Conservation (phyloP, 2,888 invertebrate genomes). For the Yponomeuta evonymella region DNA sequence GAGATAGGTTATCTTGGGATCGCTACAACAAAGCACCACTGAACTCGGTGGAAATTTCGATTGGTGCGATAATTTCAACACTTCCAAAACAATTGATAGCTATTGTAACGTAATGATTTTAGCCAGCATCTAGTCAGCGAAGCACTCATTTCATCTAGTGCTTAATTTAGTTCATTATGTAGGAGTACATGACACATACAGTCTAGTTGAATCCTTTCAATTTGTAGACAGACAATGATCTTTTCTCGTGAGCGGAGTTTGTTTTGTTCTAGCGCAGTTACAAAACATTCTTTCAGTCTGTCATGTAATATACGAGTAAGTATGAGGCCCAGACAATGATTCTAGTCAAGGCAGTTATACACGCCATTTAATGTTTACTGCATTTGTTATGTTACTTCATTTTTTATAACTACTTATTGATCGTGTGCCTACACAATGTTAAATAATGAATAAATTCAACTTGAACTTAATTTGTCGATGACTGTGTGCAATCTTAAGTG, state of each 20-base stretch:
- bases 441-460: too few species aligned
- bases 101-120: too few species aligned
- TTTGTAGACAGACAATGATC: constrained; percentile 7
- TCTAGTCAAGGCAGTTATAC: neutral
- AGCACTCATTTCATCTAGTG: neutral
- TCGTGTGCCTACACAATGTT: neutral
- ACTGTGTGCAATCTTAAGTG: too few species aligned
- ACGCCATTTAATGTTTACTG: neutral
- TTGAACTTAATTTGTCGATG: too few species aligned
- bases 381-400: neutral
- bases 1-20: too few species aligned
- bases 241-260: neutral
- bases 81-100: too few species aligned
- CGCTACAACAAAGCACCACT: too few species aligned
- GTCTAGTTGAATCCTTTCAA: constrained; percentile 2
- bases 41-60: too few species aligned
- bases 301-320: neutral
- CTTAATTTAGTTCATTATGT: neutral
- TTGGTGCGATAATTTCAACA: too few species aligned
- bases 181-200: too few species aligned
- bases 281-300: constrained; percentile 10
- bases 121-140: too few species aligned
- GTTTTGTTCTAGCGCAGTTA: constrained; percentile 6
- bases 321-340: neutral
- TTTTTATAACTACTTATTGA: neutral